Percentiles rank a stretch among this genome's conserved stretches.
phyloP scores from a whole-genome alignment of 2,888 invertebrate species.

The Cylindroiulus punctatus region DNA sequence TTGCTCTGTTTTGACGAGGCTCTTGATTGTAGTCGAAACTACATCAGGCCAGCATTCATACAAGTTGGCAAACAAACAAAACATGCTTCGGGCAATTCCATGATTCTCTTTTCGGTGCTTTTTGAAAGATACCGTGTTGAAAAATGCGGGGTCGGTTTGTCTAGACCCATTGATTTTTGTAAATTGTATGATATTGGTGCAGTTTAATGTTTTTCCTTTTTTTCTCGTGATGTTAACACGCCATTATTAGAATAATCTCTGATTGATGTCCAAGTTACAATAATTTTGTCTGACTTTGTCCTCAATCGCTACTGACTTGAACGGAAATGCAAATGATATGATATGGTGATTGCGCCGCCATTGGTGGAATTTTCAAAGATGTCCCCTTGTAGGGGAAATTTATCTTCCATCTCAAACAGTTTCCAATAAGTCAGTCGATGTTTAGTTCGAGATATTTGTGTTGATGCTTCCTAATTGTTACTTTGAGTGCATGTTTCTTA shows the following conservation, averaged over 20 bases:
- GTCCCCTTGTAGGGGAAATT: too few relatives aligned
- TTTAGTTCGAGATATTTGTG: too few relatives aligned
- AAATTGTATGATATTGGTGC: neutral
- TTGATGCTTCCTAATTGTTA: too few relatives aligned
- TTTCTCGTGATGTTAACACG: neutral
- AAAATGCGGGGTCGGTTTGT: neutral
- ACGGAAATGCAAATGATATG: too few relatives aligned
- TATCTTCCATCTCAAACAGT: too few relatives aligned
- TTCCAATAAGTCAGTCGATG: too few relatives aligned
- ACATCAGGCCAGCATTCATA: neutral
- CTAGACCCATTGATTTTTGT: constrained; percentile 15
- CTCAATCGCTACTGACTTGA: too few relatives aligned
- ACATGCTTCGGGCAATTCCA: neutral
- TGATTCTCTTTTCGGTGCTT: neutral
- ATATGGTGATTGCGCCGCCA: too few relatives aligned
- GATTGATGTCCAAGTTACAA: neutral
- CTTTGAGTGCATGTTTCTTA: too few relatives aligned
- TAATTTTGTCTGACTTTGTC: too few relatives aligned
- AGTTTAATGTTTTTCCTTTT: neutral
- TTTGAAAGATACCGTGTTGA: neutral
- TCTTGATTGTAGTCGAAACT: neutral
- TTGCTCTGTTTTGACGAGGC: neutral
- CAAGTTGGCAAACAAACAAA: neutral
- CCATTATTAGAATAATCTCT: neutral
- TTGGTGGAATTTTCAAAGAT: too few relatives aligned